Conservation (phyloP, 2,113 vertebrate species). For the Excalfactoria chinensis region DNA sequence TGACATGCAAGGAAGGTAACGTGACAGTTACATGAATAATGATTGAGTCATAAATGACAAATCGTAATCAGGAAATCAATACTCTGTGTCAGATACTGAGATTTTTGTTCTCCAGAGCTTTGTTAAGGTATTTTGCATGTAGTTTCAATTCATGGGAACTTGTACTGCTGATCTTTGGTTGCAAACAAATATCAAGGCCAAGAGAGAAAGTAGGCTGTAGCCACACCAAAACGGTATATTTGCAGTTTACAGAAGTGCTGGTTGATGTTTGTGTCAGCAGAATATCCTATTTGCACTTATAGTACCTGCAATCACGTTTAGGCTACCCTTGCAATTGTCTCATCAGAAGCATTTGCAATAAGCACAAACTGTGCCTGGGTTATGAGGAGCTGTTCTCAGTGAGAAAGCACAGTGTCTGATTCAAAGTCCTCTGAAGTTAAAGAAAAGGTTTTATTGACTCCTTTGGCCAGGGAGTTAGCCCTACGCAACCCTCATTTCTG, state of each 20-base stretch:
- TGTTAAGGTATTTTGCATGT: neutral
- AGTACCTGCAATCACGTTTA: neutral
- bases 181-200: constrained; percentile 48
- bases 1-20: neutral
- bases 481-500: neutral
- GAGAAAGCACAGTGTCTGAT: neutral
- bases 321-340: constrained; percentile 10
- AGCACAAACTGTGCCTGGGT: neutral
- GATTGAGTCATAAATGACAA: constrained; percentile 33
- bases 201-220: neutral
- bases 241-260: neutral
- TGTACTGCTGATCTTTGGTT: constrained; percentile 32
- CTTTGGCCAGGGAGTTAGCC: neutral
- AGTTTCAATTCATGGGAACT: constrained; percentile 18
- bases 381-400: neutral
- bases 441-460: neutral
- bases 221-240: neutral
- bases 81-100: neutral
- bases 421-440: neutral
- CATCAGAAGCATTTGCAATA: accelerated
- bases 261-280: neutral
- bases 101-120: constrained; percentile 28
- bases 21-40: neutral
- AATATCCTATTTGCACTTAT: neutral
- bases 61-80: constrained; percentile 34